Evolutionary conservation across 2,888 invertebrate species (phyloP).

Genomic region (Eupithecia exiguata): DNA sequence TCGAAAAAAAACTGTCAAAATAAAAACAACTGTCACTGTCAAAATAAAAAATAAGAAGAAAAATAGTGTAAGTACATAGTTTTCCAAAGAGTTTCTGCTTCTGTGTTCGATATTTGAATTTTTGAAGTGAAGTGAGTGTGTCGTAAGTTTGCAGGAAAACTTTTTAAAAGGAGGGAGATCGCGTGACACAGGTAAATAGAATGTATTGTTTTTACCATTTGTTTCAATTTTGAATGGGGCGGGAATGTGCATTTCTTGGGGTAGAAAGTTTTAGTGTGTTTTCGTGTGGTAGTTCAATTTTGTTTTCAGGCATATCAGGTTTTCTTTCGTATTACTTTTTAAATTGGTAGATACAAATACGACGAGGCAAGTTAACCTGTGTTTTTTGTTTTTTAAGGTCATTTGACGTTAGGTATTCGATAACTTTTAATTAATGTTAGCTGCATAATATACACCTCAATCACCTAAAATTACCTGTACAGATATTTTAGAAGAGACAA

Average conservation of each 20-base stretch:
- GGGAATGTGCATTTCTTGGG: conserved; percentile 17
- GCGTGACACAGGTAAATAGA: conserved; percentile 44
- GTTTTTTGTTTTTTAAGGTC: background rate
- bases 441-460: background rate
- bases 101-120: conserved; percentile 26
- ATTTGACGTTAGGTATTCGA: background rate
- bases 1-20: conserved; percentile 48
- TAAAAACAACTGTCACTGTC: conserved; percentile 17
- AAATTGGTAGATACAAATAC: background rate
- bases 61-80: background rate
- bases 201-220: conserved; percentile 33
- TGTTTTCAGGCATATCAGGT: conserved; percentile 3
- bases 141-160: conserved; percentile 34
- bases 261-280: conserved; percentile 22
- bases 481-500: background rate
- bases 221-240: conserved; percentile 30
- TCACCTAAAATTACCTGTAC: background rate
- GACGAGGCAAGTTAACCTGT: background rate
- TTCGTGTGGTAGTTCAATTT: conserved; percentile 20
- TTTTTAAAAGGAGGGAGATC: conserved; percentile 43
- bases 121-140: conserved; percentile 38
- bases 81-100: conserved; percentile 27
- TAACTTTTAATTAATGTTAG: background rate
- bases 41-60: background rate
- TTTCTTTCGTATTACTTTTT: background rate